Evolutionary conservation across 2,888 invertebrate species (phyloP).

Genomic region (Cosmia pyralina): DNA sequence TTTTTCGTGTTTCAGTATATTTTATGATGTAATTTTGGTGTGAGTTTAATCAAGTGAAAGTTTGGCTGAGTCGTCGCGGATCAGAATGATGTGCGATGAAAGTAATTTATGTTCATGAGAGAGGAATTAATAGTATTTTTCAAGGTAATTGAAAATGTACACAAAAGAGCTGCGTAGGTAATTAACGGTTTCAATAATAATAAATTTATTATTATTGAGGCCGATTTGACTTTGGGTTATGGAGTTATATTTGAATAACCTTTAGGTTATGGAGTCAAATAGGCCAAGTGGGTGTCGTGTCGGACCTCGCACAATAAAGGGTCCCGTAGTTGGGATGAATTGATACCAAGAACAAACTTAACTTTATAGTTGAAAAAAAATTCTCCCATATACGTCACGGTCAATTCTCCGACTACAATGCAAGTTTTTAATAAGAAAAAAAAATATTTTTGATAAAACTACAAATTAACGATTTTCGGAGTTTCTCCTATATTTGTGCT

Average conservation of each 20-base stretch:
- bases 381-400: not conserved
- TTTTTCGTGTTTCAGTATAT: slow-evolving; percentile 17
- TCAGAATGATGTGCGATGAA: slow-evolving; percentile 4
- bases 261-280: no score
- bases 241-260: no score
- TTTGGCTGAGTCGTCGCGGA: slow-evolving; percentile 6
- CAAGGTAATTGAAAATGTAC: no score
- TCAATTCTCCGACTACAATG: not conserved
- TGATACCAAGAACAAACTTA: not conserved
- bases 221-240: no score
- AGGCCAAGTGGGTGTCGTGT: no score
- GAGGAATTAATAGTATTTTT: not conserved
- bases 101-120: not conserved
- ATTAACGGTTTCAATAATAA: not conserved
- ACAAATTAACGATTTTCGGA: no score
- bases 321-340: not conserved
- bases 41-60: slow-evolving; percentile 26
- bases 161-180: not conserved
- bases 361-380: not conserved
- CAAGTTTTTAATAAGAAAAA: no score
- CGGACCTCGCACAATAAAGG: not conserved
- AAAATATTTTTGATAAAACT: no score
- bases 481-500: no score
- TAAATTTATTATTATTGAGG: no score
- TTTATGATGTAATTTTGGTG: slow-evolving; percentile 22